Percentiles rank a stretch among this genome's conserved stretches.
phyloP scores from a whole-genome alignment of 2,797 vertebrate genomes.

The Delichon dasypus region DNA sequence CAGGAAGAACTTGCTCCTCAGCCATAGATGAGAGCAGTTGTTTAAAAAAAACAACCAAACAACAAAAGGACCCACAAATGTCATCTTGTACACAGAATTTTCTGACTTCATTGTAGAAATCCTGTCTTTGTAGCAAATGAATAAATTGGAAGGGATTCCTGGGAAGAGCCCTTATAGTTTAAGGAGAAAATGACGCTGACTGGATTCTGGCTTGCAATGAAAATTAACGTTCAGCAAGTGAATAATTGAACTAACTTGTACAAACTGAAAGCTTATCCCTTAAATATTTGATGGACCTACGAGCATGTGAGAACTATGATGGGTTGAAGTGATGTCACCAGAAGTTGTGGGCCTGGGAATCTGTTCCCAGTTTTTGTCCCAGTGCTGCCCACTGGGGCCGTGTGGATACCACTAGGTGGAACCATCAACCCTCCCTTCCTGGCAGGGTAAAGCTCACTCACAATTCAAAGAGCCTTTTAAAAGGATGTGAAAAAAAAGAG shows the following conservation, averaged over 20 bases:
- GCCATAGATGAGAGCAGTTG: background rate
- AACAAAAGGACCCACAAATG: background rate
- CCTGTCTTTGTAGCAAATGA: background rate
- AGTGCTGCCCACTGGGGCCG: background rate
- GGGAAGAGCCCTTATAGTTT: background rate
- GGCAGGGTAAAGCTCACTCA: background rate
- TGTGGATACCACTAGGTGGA: slow-evolving; percentile 45
- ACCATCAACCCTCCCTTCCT: slow-evolving; percentile 12
- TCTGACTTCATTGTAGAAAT: background rate
- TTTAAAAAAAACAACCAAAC: background rate
- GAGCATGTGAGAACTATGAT: accelerated
- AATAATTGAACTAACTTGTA: accelerated
- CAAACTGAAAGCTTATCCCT: background rate
- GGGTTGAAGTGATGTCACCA: background rate
- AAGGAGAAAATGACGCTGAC: background rate
- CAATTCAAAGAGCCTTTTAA: background rate
- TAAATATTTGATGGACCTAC: accelerated
- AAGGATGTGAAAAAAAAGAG: background rate
- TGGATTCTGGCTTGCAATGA: background rate
- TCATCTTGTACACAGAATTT: background rate
- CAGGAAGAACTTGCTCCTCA: background rate
- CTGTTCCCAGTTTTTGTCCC: background rate
- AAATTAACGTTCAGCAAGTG: background rate
- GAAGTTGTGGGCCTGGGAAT: background rate
- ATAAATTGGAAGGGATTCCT: background rate